phyloP scores from a whole-genome alignment of 2,113 vertebrate species.

The Paracanthobrama guichenoti region DNA sequence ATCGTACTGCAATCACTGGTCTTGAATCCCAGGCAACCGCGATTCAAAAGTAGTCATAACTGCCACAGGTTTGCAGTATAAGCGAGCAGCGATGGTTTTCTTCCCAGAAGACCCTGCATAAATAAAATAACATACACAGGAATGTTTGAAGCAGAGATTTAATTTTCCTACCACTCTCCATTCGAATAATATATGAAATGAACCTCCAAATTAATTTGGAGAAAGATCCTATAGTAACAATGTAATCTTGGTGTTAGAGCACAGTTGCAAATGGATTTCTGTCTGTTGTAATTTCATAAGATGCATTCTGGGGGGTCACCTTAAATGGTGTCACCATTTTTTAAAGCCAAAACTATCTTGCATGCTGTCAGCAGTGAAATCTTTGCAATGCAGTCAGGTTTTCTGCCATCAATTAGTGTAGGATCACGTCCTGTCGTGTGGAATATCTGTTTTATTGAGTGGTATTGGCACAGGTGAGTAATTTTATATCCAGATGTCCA shows the following conservation, averaged over 20 bases:
- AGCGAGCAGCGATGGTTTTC: slow-evolving; percentile 59
- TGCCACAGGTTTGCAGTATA: slow-evolving; percentile 64
- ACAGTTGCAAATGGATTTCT: slow-evolving; percentile 82
- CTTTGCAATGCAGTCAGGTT: slow-evolving; percentile 80
- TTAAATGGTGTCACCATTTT: slow-evolving; percentile 81
- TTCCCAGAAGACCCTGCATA: slow-evolving; percentile 74
- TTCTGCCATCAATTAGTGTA: slow-evolving; percentile 78
- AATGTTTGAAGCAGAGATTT: slow-evolving; percentile 77
- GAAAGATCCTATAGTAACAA: slow-evolving; percentile 78
- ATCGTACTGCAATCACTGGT: slow-evolving; percentile 54
- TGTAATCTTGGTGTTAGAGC: slow-evolving; percentile 80
- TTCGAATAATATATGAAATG: slow-evolving; percentile 81
- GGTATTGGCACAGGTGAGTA: slow-evolving; percentile 79
- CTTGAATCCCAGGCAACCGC: slow-evolving; percentile 57
- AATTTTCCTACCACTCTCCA: slow-evolving; percentile 78
- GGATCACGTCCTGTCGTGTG: slow-evolving; percentile 73
- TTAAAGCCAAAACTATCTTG: slow-evolving; percentile 76
- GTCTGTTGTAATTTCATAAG: slow-evolving; percentile 82
- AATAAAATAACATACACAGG: slow-evolving; percentile 79
- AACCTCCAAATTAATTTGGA: slow-evolving; percentile 81
- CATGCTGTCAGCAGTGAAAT: slow-evolving; percentile 77
- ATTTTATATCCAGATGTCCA: slow-evolving; percentile 82
- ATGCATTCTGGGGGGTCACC: slow-evolving; percentile 80
- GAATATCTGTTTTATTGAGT: slow-evolving; percentile 73
- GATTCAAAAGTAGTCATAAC: slow-evolving; percentile 67